Conservation (phyloP, 2,113 vertebrate genomes). For the Aegotheles bennettii region DNA sequence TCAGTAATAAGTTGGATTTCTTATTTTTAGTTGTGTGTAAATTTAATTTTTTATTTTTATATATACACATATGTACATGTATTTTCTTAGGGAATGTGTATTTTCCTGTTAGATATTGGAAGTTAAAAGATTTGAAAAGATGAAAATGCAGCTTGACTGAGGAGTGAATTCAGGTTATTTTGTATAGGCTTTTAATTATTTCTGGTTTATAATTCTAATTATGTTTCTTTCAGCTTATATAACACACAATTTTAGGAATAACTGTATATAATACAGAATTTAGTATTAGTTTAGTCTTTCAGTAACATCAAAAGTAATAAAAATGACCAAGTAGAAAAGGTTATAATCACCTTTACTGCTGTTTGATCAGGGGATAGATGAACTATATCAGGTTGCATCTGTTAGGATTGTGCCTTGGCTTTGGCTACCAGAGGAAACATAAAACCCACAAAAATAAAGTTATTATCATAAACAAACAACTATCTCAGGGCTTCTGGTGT, state of each 20-base stretch:
- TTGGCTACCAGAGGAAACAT: not conserved
- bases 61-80: not conserved
- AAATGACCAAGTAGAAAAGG: not conserved
- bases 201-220: not conserved
- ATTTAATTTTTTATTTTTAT: not conserved
- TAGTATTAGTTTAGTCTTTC: not conserved
- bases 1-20: conserved; percentile 48
- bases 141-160: not conserved
- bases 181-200: not conserved
- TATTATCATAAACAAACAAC: conserved; percentile 17
- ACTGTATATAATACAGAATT: not conserved
- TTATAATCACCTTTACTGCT: not conserved
- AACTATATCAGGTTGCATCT: not conserved
- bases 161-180: not conserved
- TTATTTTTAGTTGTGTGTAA: conserved; percentile 28
- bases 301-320: not conserved
- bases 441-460: not conserved
- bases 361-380: not conserved
- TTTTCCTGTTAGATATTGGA: not conserved
- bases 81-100: not conserved
- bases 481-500: not conserved
- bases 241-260: not conserved
- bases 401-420: not conserved
- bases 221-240: not conserved
- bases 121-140: not conserved